A percentile compares a stretch with the other conserved stretches of the same genome.
Conservation (phyloP, 2,113 vertebrate species). For the Vulpes lagopus region DNA sequence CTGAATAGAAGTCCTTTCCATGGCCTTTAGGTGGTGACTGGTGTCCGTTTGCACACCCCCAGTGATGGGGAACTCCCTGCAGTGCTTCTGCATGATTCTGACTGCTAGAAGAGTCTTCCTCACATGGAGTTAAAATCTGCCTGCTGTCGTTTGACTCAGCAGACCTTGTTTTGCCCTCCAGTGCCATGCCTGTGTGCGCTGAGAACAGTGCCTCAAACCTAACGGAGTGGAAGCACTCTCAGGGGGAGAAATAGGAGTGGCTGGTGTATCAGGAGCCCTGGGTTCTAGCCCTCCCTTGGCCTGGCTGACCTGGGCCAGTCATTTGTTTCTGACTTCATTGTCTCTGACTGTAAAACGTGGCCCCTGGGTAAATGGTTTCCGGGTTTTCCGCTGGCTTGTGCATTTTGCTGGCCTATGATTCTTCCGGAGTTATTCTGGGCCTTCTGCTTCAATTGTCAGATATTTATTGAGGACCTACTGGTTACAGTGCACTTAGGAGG, state of each 20-base stretch:
- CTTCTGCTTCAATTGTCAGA: not conserved
- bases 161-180: not conserved
- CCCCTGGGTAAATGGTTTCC: not conserved
- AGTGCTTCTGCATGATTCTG: not conserved
- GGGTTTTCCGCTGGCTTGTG: not conserved
- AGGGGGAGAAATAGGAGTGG: not conserved
- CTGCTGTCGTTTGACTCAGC: not conserved
- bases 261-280: not conserved
- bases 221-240: not conserved
- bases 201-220: not conserved
- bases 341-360: not conserved
- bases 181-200: not conserved
- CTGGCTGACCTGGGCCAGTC: not conserved
- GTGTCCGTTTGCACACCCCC: not conserved
- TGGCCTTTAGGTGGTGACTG: not conserved
- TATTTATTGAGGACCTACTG: not conserved
- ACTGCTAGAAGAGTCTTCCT: not conserved
- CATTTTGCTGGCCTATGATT: not conserved
- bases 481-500: not conserved
- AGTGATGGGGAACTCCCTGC: not conserved
- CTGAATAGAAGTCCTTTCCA: not conserved
- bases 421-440: not conserved
- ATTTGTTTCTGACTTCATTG: not conserved
- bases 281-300: not conserved
- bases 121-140: not conserved